Evolutionary conservation across 92 coral and sea anemone genomes (phyloP), one percentile per base, ranked within the genome.

Genomic region (Meandrina meandrites): DNA sequence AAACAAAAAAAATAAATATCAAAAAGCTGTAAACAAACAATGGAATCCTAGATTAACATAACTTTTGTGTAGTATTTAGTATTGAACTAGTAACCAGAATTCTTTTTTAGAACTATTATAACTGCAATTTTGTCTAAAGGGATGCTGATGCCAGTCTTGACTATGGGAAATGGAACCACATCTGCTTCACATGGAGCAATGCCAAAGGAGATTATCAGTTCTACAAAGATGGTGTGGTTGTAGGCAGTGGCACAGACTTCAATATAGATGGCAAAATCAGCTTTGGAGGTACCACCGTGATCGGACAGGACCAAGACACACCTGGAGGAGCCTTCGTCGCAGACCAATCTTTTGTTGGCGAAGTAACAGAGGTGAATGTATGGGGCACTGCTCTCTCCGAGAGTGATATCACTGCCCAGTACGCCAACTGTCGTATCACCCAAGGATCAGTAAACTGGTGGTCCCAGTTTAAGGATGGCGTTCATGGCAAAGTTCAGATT

Each of bases 221-320:
- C 42, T 72, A 30, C 48, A 72, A 32, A 16, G 48, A 72, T 72
- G 77, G 77, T 16, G 27, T 15, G 48, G 5, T 21, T 10, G 77
- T 17, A 14, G 77, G 48, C 40, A 37, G 48, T 4, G 77, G 77
- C 3, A 19, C 40, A 17, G 40, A 24, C 48, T 0, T 32, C 2
- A 19, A 32, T 17, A 21, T 32, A 12, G 77, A 34, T 9, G 48
- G 77, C 45, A 19, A 32, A 1, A 32, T 72, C 15, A 32, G 10
- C 10, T 72, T 48, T 16, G 77, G 24, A 4, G 77, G 77, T 32
- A 72, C 77, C 42, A 37, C 48, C 42, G 77, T 72, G 77, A 32
- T 72, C 21, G 77, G 77, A 72, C 77, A 72, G 48, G 77, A 72
- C 47, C 77, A 72, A 72, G 77, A 72, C 77, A 14, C 18, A 15